A percentile compares a stretch with the other conserved stretches of the same genome.
Conservation (phyloP, 2,797 vertebrate genomes). For the Myiotriccus ornatus region DNA sequence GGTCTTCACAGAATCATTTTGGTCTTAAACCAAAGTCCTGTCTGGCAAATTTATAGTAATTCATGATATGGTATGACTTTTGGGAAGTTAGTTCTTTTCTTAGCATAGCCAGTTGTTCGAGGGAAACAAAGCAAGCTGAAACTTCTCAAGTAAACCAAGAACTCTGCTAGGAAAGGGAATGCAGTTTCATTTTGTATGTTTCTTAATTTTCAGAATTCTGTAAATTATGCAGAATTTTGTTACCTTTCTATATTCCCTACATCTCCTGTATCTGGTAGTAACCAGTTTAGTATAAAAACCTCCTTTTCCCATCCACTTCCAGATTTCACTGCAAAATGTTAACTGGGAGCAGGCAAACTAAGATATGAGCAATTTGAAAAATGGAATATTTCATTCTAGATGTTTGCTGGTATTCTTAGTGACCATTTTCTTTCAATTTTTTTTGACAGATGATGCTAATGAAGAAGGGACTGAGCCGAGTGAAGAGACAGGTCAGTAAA, state of each 20-base stretch:
- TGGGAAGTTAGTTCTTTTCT: background rate
- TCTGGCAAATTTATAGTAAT: background rate
- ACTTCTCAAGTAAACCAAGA: background rate
- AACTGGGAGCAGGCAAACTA: background rate
- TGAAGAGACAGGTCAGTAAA: constrained; percentile 69
- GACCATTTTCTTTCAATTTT: background rate
- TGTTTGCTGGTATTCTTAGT: background rate
- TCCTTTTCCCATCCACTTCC: background rate
- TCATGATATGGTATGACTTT: background rate
- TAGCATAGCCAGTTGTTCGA: background rate
- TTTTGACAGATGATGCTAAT: constrained; percentile 60
- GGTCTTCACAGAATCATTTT: background rate
- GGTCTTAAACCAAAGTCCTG: background rate
- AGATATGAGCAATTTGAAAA: background rate
- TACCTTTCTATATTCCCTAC: background rate
- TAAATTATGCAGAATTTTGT: background rate
- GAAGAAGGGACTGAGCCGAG: constrained; percentile 64
- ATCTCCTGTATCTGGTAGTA: background rate
- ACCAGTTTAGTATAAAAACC: background rate
- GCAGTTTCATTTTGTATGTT: background rate
- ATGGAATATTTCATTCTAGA: background rate
- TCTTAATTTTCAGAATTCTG: background rate
- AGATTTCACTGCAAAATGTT: background rate
- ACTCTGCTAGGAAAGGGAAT: background rate
- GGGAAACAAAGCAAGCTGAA: background rate